Conservation (phyloP, 2,113 vertebrate species). For the Psammodynastes pulverulentus region DNA sequence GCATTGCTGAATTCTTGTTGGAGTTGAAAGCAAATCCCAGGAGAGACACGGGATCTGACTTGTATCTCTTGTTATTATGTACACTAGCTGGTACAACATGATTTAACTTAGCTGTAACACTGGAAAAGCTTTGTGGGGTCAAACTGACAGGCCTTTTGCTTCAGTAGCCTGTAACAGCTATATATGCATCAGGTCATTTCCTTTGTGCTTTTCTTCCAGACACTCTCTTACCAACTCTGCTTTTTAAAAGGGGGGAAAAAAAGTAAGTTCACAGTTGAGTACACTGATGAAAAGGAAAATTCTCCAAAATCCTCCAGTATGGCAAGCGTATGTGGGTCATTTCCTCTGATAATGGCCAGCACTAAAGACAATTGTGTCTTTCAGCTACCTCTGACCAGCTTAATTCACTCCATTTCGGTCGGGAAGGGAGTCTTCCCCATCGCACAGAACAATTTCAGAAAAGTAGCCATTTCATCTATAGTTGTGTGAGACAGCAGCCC, state of each 20-base stretch:
- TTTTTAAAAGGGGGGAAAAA: not conserved
- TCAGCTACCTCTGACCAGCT: not conserved
- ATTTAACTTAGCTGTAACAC: constrained; percentile 8
- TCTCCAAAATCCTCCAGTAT: not conserved
- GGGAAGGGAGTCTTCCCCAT: not conserved
- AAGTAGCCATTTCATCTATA: not conserved
- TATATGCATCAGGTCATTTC: not conserved
- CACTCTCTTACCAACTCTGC: not conserved
- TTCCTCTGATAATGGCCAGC: not conserved
- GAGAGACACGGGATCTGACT: constrained; percentile 20
- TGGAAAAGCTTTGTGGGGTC: not conserved
- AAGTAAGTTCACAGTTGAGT: not conserved
- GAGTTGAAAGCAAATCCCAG: constrained; percentile 30
- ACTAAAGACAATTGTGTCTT: not conserved
- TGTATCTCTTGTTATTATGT: constrained; percentile 19
- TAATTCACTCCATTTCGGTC: not conserved
- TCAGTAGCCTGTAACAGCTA: not conserved
- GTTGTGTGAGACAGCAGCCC: not conserved
- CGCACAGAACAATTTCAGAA: not conserved
- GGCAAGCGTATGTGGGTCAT: not conserved
- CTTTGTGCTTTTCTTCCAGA: not conserved
- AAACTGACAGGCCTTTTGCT: not conserved
- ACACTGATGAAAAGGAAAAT: not conserved
- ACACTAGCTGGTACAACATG: constrained; percentile 26
- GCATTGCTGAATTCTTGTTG: constrained; percentile 52